Percentiles rank a stretch among this genome's conserved stretches.
Evolutionary conservation across 2,797 vertebrate genomes (phyloP).

Genomic region (Peromyscus nudipes): DNA sequence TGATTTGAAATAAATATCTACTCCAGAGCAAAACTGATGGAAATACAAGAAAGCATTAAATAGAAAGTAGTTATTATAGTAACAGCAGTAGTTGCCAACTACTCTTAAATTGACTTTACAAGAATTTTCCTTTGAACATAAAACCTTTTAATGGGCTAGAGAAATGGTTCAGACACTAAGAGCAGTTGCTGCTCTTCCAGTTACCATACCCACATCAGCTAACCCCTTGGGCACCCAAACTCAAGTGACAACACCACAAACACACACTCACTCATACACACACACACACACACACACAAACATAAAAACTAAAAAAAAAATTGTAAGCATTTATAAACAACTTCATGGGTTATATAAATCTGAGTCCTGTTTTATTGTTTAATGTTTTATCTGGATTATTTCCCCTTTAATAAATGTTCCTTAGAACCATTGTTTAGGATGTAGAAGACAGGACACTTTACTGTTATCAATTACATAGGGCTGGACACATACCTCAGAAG

Average conservation of each 20-base stretch:
- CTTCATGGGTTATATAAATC: conserved; percentile 2
- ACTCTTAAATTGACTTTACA: background rate
- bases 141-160: background rate
- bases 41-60: background rate
- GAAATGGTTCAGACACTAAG: background rate
- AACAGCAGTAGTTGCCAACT: background rate
- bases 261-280: background rate
- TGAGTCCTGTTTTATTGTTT: background rate
- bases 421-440: background rate
- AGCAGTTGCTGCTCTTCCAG: background rate
- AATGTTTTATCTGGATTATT: background rate
- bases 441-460: background rate
- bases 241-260: background rate
- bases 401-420: background rate
- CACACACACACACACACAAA: background rate
- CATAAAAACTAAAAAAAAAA: background rate
- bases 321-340: background rate
- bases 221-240: too few relatives aligned
- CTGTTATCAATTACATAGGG: background rate
- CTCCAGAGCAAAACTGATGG: background rate
- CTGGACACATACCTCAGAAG: background rate
- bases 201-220: background rate
- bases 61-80: background rate
- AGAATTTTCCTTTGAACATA: conserved; percentile 35
- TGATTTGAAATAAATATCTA: background rate